Percentiles rank a stretch among this genome's conserved stretches.
phyloP scores from a whole-genome alignment of 2,113 vertebrate species.

The Cricetomys ansorgei region DNA sequence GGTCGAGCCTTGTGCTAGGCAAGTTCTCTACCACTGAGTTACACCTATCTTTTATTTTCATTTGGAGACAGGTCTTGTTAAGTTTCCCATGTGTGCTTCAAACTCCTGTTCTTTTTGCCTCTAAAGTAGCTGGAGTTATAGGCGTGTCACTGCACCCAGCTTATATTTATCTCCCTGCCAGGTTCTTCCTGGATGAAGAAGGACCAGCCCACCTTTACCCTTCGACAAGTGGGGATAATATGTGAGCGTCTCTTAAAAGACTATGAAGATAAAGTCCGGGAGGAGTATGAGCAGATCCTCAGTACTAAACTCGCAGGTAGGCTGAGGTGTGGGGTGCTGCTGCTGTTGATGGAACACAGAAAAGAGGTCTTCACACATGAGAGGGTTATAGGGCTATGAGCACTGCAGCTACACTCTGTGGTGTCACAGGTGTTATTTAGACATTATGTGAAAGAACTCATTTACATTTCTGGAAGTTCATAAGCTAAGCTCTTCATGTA shows the following conservation, averaged over 20 bases:
- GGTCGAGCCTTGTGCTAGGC: not conserved
- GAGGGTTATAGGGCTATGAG: not conserved
- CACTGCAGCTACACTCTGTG: constrained; percentile 40
- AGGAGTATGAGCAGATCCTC: constrained; percentile 96
- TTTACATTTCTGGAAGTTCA: constrained; percentile 49
- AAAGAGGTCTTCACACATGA: not conserved
- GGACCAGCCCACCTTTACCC: constrained; percentile 94
- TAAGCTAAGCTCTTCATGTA: not conserved
- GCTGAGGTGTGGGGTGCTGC: not conserved
- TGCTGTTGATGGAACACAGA: not conserved
- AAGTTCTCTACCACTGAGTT: not conserved
- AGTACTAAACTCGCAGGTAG: constrained; percentile 95
- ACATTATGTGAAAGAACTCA: constrained; percentile 7
- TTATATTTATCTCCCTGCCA: constrained; percentile 73
- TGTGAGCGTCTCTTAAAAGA: constrained; percentile 95
- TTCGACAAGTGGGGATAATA: constrained; percentile 94
- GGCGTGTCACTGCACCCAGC: not conserved
- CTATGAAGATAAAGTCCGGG: constrained; percentile 95
- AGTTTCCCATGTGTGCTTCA: not conserved
- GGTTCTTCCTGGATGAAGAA: constrained; percentile 91
- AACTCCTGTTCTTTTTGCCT: not conserved
- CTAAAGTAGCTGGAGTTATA: not conserved
- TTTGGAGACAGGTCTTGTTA: not conserved
- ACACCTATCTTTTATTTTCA: not conserved
- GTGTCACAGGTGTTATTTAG: not conserved